Base-by-base conservation (phyloP, 2,888 invertebrate species). In the Scotopteryx bipunctaria region DNA sequence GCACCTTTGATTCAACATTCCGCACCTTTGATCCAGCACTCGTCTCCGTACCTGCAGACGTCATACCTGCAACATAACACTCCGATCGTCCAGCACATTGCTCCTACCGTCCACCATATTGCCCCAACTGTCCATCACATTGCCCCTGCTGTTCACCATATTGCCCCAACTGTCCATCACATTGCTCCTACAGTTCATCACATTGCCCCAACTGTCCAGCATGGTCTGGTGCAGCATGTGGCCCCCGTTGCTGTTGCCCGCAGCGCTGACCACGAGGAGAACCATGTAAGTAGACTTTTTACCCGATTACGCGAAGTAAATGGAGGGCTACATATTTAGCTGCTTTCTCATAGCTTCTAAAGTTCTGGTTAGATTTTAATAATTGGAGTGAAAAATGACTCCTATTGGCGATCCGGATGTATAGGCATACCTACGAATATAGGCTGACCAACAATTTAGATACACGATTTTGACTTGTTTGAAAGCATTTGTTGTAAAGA, bases 231-330 rank as follows among this genome's bases (percentile, higher is more conserved):
- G 2, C 69, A 67, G 16, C 55, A 64, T 32, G 66, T 73, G 8
- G 46, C 78, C 2, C 55, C 64, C 16, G 66, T 73, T 14, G 48
- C 78, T 2, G 66, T 83, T 13, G 74, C 44, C 13, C 43, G 73
- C 19, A 68, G 72, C 13, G 66, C 65, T 40, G 78, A 81, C 25
- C 79, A 81, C 16, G 55, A 69, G 35, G 81, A 82, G 48, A 70
- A 78, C 5, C 64, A 76, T 55, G 83, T 84, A 66, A 81, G 83
- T 80, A 23, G n/a, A 6, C 6, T 5, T 8, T 23, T 23, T 8
- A 23, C 23, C n/a, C 0, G 3, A 23, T 1, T 21, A 21, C 4
- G 21, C 21, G n/a, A n/a, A n/a, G n/a, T n/a, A n/a, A n/a, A n/a
- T n/a, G n/a, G n/a, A n/a, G n/a, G n/a, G n/a, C n/a, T n/a, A n/a